These are phyloP conservation scores for Muscicapa adusta DNA, from an alignment of 2,113 vertebrate species.

Conservation along the genomic window DNA sequence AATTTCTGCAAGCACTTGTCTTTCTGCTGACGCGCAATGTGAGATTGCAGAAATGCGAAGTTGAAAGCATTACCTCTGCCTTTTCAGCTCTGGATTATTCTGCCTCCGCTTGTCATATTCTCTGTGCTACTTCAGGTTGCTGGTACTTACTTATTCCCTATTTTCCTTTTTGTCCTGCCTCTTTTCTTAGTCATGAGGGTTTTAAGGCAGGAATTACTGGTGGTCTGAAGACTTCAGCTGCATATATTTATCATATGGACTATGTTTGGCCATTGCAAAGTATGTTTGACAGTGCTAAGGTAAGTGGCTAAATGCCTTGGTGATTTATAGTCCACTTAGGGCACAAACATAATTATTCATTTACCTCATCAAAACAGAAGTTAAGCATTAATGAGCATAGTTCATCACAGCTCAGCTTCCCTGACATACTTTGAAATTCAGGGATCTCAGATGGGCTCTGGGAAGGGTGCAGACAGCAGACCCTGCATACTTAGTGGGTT, in stretches of 20 bases:
- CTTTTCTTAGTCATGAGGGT: background rate
- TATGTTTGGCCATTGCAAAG: constrained; percentile 12
- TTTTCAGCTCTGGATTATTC: background rate
- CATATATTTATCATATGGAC: background rate
- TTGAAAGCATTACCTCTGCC: background rate
- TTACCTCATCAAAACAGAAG: constrained; percentile 1
- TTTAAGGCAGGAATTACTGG: background rate
- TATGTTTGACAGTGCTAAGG: constrained; percentile 5
- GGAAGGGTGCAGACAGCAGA: background rate
- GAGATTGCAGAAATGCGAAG: rapidly evolving
- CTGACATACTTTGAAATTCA: background rate
- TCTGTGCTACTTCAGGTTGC: background rate
- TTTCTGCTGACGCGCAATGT: background rate
- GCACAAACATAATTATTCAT: background rate
- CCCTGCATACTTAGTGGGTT: background rate
- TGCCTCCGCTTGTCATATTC: rapidly evolving
- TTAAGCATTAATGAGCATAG: background rate
- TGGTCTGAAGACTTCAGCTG: background rate
- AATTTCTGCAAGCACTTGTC: rapidly evolving
- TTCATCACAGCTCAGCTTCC: background rate
- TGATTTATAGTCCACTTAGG: constrained; percentile 18
- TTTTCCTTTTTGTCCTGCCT: background rate
- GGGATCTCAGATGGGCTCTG: background rate
- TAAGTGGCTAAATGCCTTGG: background rate
- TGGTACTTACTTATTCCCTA: background rate